These are phyloP conservation scores for Neolamprologus sp. DNA, from an alignment of 2,113 vertebrate genomes.

Conservation along the genomic window DNA sequence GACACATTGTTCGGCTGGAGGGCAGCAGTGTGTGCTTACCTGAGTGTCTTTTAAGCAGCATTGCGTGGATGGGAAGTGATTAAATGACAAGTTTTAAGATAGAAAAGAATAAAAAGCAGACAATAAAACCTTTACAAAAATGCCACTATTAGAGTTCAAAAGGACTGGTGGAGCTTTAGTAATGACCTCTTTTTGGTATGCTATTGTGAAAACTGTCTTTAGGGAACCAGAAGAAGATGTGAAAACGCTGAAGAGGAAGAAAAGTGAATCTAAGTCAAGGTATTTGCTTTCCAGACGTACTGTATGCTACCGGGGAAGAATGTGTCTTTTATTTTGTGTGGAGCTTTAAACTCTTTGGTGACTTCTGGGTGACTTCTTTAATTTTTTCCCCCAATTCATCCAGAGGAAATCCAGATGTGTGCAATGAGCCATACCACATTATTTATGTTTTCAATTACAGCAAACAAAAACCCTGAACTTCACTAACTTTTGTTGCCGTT, in stretches of 20 bases:
- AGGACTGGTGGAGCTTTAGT: neutral
- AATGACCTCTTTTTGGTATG: neutral
- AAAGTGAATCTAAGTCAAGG: neutral
- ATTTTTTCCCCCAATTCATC: neutral
- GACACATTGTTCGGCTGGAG: neutral
- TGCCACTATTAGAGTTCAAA: neutral
- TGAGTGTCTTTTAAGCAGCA: neutral
- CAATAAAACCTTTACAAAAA: neutral
- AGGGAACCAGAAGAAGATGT: conserved; percentile 19
- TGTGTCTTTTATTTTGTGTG: neutral
- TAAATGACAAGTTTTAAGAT: neutral
- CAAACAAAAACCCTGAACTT: neutral
- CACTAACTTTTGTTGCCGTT: neutral
- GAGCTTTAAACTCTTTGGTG: neutral
- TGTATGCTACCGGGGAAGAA: neutral
- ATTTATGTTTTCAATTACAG: neutral
- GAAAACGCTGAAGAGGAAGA: conserved; percentile 30
- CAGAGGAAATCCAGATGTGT: neutral
- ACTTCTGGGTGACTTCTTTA: neutral
- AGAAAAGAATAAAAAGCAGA: neutral
- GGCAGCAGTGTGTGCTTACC: conserved; percentile 12
- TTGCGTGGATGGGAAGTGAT: neutral
- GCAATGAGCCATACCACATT: neutral
- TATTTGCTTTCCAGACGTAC: neutral
- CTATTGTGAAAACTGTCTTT: neutral